phyloP scores from a whole-genome alignment of 2,113 vertebrate genomes.

The Seriola aureovittata region DNA sequence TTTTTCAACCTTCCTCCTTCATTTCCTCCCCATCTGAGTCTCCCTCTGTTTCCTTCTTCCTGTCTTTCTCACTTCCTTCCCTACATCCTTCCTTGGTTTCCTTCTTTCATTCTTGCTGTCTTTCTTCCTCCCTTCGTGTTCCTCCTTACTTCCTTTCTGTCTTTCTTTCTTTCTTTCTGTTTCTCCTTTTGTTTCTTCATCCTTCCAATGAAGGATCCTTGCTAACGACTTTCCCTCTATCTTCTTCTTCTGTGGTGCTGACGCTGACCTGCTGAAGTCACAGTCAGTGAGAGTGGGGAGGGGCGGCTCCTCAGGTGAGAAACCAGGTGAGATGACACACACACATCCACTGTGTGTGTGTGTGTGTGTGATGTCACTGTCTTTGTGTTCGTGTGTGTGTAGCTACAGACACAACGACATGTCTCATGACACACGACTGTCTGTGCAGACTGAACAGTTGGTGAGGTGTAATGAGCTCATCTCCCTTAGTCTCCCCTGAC shows the following conservation, averaged over 20 bases:
- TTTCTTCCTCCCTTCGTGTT: neutral
- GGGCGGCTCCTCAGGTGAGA: neutral
- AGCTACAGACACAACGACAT: no score
- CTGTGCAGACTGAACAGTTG: constrained; percentile 52
- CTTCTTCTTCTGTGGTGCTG: constrained; percentile 5
- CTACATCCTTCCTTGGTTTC: neutral
- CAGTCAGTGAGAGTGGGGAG: neutral
- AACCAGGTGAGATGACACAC: neutral
- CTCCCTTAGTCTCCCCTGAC: neutral
- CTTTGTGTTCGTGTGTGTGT: no score
- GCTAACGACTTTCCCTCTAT: neutral
- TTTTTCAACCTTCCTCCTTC: neutral
- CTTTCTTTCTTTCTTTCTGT: neutral
- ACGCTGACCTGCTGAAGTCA: neutral
- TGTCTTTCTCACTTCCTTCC: neutral
- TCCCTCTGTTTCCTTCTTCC: neutral
- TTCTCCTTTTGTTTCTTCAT: neutral
- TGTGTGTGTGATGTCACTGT: no score
- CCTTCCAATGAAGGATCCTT: neutral
- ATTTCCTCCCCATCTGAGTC: no score
- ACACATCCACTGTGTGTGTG: neutral
- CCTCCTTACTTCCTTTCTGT: neutral
- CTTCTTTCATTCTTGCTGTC: neutral
- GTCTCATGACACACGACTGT: no score
- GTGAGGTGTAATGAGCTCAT: constrained; percentile 59